These are phyloP conservation scores for Hipparchia sbordonii DNA, from an alignment of 2,888 invertebrate species.

Conservation along the genomic window DNA sequence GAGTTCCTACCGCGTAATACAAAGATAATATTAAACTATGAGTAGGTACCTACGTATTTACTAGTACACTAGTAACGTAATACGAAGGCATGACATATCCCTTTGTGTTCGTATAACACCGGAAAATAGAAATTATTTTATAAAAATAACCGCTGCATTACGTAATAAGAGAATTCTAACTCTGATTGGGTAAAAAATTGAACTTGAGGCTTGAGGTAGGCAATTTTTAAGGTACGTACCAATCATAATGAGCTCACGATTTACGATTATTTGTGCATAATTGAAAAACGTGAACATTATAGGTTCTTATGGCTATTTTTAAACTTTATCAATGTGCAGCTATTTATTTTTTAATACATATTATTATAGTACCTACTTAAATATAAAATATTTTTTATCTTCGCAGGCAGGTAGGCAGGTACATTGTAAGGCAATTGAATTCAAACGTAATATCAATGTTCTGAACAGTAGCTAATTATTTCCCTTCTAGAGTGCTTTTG, in stretches of 20 bases:
- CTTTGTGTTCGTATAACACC: constrained; percentile 28
- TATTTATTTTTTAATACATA: neutral
- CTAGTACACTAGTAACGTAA: neutral
- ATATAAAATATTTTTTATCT: neutral
- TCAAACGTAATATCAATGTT: constrained; percentile 13
- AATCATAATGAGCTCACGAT: constrained; percentile 12
- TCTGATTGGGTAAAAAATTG: no score
- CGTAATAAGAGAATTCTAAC: constrained; percentile 11
- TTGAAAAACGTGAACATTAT: neutral
- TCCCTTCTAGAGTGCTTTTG: neutral
- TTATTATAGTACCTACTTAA: no score
- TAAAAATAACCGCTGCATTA: constrained; percentile 7
- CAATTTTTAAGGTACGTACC: no score
- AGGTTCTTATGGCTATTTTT: neutral
- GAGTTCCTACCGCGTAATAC: neutral
- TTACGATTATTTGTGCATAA: constrained; percentile 4
- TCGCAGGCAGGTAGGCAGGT: neutral
- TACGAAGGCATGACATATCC: constrained; percentile 23
- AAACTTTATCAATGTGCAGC: constrained; percentile 1
- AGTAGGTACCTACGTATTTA: no score
- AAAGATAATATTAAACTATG: no score
- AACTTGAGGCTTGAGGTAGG: no score
- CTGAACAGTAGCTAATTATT: neutral
- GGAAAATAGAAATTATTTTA: constrained; percentile 22
- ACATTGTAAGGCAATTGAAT: neutral